Evolutionary conservation across 2,797 vertebrate species (phyloP), one percentile per base, ranked within the genome.

Genomic region (Enoplosus armatus): DNA sequence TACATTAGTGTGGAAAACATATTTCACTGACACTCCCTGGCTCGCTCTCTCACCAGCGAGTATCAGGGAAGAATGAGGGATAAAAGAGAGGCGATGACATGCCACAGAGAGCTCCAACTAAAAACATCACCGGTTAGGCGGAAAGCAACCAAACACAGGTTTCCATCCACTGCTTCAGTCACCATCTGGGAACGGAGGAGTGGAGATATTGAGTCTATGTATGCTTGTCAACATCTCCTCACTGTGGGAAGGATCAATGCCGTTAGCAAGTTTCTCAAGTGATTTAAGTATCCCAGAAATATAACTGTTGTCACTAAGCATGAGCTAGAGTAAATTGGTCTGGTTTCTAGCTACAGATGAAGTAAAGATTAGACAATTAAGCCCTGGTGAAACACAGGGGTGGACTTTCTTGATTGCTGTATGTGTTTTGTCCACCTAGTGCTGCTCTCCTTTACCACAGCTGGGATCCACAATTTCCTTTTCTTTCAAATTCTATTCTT

Each of bases 51-150:
- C 54, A 6, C 41, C 43, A 5, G 22, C 2, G 22, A 18, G 29
- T 18, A 60, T 56, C 58, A 9, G 37, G 15, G 56, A 65, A 6
- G 67, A 66, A 66, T n/a, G 45, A 65, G 56, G 45, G 37, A 82
- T 75, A 74, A 64, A 54, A 71, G 59, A 60, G 61, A 67, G 24
- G 74, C 3, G 59, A 56, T 33, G 77, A 69, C 67, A 60, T 24
- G 70, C 27, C 27, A 55, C 62, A 33, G 50, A 79, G 22, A 16
- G 3, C 54, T 55, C 15, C 47, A 61, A 69, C 37, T 43, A 45
- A 62, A 65, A 47, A 69, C 68, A 63, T 58, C 33, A 61, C 16
- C 48, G 29, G 56, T 29, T 51, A 14, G 72, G 81, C 35, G 37
- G 54, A 71, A 79, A 51, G 16, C 71, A 22, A 47, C 1, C 3